These are phyloP conservation scores for Lontra canadensis DNA, from an alignment of 2,113 vertebrate genomes.

Conservation along the genomic window DNA sequence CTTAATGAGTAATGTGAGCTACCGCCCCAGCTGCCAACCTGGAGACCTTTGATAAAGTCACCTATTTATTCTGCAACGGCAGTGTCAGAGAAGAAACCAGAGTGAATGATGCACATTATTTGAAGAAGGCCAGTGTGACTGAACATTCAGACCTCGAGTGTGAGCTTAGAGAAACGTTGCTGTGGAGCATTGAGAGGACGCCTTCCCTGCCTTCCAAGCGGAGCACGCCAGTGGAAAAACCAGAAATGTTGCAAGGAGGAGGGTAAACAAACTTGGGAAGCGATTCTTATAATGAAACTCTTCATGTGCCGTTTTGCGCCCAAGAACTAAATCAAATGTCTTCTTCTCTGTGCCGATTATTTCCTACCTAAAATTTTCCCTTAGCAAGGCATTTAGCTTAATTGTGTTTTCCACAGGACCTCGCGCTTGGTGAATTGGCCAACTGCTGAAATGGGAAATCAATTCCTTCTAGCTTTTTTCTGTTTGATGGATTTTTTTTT, in stretches of 20 bases:
- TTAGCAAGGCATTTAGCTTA: neutral
- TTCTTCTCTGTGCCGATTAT: neutral
- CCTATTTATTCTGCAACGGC: slow-evolving; percentile 48
- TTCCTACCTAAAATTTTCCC: slow-evolving; percentile 14
- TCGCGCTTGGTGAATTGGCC: neutral
- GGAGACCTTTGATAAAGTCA: slow-evolving; percentile 48
- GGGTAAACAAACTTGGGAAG: slow-evolving; percentile 25
- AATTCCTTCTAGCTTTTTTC: slow-evolving; percentile 48
- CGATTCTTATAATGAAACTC: neutral
- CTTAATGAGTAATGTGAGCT: slow-evolving; percentile 63
- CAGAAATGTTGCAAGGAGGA: slow-evolving; percentile 35
- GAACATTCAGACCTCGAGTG: neutral
- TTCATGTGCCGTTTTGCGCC: neutral
- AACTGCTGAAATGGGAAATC: slow-evolving; percentile 9
- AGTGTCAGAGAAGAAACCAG: neutral
- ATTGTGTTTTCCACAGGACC: neutral
- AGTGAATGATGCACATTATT: slow-evolving; percentile 54
- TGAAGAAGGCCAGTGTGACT: slow-evolving; percentile 36
- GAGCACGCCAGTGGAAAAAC: slow-evolving; percentile 33
- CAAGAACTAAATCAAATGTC: neutral
- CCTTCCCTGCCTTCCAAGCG: slow-evolving; percentile 24
- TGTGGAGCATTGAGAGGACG: neutral
- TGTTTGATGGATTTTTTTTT: neutral
- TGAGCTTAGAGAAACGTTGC: neutral
- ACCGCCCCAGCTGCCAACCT: slow-evolving; percentile 7